Evolutionary conservation across 2,888 invertebrate genomes (phyloP), one percentile per base, ranked within the genome.

Genomic region (Diarsia dahlii): DNA sequence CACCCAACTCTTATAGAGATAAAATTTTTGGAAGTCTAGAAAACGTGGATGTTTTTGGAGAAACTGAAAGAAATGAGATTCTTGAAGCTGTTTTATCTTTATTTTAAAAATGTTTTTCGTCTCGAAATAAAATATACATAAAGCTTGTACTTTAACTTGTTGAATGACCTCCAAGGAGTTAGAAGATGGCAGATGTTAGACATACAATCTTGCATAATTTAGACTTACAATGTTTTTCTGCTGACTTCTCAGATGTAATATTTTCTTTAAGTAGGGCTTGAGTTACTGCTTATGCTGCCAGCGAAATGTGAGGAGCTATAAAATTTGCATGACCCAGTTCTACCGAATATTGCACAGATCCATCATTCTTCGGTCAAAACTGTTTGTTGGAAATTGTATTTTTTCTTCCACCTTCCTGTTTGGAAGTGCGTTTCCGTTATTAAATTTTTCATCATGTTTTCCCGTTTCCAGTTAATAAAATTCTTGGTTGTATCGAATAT

Each of bases 301-400:
- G 39, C 18, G 66, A 48, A 70, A 6, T 68, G 46, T 48, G 69
- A 74, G 63, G 52, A 23, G 15, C 39, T 62, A 71, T 76, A 50
- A 73, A 82, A 80, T 82, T 78, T 65, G 58, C 82, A 82, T 80
- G 85, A 76, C 69, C 82, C 74, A 81, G 79, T 81, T 85, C 39
- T 15, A 48, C 39, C 64, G 48, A 76, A 75, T 68, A 71, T 71
- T 75, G 34, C 58, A 54, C 39, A 66, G 79, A 58, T 73, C 56
- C 71, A 74, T 85, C 80, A 85, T 71, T 77, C 48, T 68, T 62
- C 67, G 54, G 69, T 48, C 65, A 62, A 62, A 48, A 66, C 48
- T 71, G 54, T 58, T 81, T 60, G 67, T 74, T 34, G n/a, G 50
- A 45, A 54, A 73, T 62, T 71, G 46, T 64, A 50, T 69, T 81